Evolutionary conservation across 2,888 invertebrate genomes (phyloP), one percentile per base, ranked within the genome.

Genomic region (Merodon equestris): DNA sequence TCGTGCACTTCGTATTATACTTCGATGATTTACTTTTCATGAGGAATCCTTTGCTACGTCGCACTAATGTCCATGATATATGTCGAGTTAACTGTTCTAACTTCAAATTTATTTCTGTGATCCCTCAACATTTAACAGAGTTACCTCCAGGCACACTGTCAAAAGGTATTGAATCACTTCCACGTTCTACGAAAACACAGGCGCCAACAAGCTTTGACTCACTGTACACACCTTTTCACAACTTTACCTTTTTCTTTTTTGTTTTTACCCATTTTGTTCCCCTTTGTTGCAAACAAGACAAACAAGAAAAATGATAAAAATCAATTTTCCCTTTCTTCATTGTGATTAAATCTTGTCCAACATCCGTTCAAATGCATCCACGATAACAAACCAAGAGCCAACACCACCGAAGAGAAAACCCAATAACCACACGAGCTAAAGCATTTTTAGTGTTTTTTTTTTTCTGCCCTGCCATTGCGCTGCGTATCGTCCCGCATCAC

Each of bases 391-490:
- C n/a, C n/a, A n/a, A 44, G 2, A 61, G 19, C 13, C n/a, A 45
- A 10, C 17, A 40, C 18, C 19, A 40, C 12, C 12, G 1, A 53
- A 9, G 15, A 13, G 38, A 12, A 47, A 47, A 4, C 38, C 12
- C 14, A n/a, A 51, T 10, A 58, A 70, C 63, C 54, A 60, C 61
- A 58, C 18, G 44, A 45, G 27, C 18, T 53, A 53, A 57, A 54
- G 18, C 54, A 42, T 34, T 34, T 17, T n/a, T n/a, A n/a, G n/a
- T n/a, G n/a, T 14, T 44, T 14, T 38, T 58, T 68, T 12, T 58
- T 40, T 58, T 47, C 56, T 40, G 54, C 34, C 34, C 56, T 40
- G 38, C 27, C 27, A 57, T 71, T 58, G 63, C 70, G 17, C 66
- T 47, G 53, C 51, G 36, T 53, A 51, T 67, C 40, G 68, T 58